Percentiles rank a stretch among this genome's conserved stretches.
phyloP scores from a whole-genome alignment of 2,888 invertebrate genomes.

The Melanotus villosus region DNA sequence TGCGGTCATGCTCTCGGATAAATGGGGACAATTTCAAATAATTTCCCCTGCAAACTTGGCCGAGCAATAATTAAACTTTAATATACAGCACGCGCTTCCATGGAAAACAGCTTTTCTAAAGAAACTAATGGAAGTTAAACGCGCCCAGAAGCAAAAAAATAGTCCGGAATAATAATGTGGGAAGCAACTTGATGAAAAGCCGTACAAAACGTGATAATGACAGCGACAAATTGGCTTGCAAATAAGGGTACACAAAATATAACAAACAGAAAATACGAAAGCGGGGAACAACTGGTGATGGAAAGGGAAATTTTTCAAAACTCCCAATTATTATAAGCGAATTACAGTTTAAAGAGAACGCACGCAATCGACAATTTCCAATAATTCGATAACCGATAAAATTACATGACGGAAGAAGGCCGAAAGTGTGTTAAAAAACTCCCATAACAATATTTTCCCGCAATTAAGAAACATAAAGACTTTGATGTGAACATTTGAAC shows the following conservation, averaged over 20 bases:
- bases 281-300: conserved; percentile 4
- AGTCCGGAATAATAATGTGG: conserved; percentile 23
- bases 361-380: background rate
- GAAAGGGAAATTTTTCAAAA: conserved; percentile 10
- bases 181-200: conserved; percentile 38
- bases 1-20: conserved; percentile 53
- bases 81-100: conserved; percentile 21
- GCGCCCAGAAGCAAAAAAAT: conserved; percentile 5
- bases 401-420: background rate
- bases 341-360: background rate
- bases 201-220: conserved; percentile 48
- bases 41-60: conserved; percentile 46
- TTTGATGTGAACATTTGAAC: conserved; percentile 35
- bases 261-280: conserved; percentile 22
- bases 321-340: background rate
- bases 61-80: conserved; percentile 36
- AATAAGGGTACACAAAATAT: conserved; percentile 38
- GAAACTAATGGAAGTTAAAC: conserved; percentile 20
- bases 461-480: conserved; percentile 39
- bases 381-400: background rate
- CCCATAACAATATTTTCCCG: conserved; percentile 24
- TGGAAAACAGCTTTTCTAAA: background rate
- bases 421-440: background rate
- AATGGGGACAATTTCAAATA: conserved; percentile 57
- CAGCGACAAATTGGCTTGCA: conserved; percentile 51